These are phyloP conservation scores for Sciaenops ocellatus DNA, from an alignment of 2,797 vertebrate species.

Conservation along the genomic window DNA sequence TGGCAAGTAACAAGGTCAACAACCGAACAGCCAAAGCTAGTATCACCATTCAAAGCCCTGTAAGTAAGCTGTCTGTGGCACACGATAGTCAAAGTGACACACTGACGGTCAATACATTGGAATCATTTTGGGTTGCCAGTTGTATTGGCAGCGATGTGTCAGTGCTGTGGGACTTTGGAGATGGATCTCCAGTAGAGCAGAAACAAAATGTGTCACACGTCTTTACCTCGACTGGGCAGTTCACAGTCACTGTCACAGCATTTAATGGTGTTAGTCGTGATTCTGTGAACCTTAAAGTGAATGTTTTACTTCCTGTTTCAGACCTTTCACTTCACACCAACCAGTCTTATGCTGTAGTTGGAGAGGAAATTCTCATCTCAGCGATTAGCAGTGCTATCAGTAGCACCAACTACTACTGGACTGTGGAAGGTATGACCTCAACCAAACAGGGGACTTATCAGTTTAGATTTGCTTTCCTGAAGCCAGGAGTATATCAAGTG, in stretches of 20 bases:
- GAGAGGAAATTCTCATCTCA: conserved; percentile 76
- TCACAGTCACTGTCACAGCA: conserved; percentile 75
- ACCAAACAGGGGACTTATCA: conserved; percentile 61
- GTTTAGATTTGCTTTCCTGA: conserved; percentile 77
- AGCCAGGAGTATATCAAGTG: conserved; percentile 79
- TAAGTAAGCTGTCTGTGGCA: conserved; percentile 67
- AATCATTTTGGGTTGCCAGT: conserved; percentile 75
- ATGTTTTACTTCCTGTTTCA: conserved; percentile 75
- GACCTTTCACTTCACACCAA: conserved; percentile 73
- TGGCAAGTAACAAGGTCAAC: conserved; percentile 80
- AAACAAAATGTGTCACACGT: conserved; percentile 74
- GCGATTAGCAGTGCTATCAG: conserved; percentile 70
- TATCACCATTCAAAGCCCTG: conserved; percentile 77
- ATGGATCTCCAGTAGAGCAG: conserved; percentile 67
- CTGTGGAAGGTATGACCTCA: conserved; percentile 64
- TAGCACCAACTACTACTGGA: conserved; percentile 81
- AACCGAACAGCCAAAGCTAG: conserved; percentile 65
- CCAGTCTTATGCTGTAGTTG: conserved; percentile 63
- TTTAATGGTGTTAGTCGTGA: conserved; percentile 79
- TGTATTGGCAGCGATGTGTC: conserved; percentile 74
- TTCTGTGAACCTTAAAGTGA: conserved; percentile 63
- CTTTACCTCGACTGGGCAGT: conserved; percentile 75
- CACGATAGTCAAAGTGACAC: conserved; percentile 54
- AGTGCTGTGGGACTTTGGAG: conserved; percentile 87
- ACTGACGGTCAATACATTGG: conserved; percentile 63